A percentile compares a stretch with the other conserved stretches of the same genome.
Conservation (phyloP, 1,140 invertebrate genomes). For the Drosophila biarmipes region DNA sequence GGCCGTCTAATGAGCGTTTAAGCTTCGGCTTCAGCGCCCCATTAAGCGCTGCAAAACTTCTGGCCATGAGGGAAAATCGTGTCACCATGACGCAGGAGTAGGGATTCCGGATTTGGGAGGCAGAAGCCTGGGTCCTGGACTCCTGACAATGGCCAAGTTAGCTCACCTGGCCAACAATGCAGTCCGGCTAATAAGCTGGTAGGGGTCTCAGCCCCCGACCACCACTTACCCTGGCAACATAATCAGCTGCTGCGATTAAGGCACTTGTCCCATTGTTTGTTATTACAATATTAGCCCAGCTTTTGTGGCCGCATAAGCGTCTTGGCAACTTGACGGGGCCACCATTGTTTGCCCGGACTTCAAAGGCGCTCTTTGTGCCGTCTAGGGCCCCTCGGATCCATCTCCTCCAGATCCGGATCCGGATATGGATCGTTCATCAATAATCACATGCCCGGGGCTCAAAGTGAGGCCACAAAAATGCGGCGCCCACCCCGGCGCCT, state of each 20-base stretch:
- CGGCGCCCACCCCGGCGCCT: no score
- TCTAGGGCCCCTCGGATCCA: constrained; percentile 29
- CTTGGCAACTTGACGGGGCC: constrained; percentile 39
- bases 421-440: constrained; percentile 77
- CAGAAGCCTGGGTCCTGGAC: not conserved
- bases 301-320: constrained; percentile 67
- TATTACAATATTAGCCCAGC: constrained; percentile 81
- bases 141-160: not conserved
- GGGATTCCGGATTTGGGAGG: not conserved
- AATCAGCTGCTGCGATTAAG: constrained; percentile 81
- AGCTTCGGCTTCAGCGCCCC: constrained; percentile 55
- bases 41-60: constrained; percentile 23
- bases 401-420: constrained; percentile 24
- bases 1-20: constrained; percentile 79
- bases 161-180: constrained; percentile 23
- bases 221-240: constrained; percentile 72
- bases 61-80: constrained; percentile 20
- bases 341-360: constrained; percentile 57
- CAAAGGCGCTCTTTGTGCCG: constrained; percentile 46
- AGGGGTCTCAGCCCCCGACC: constrained; percentile 26
- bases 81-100: constrained; percentile 11
- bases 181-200: constrained; percentile 30
- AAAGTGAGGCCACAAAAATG: constrained; percentile 75
- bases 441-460: constrained; percentile 76
- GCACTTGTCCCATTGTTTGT: constrained; percentile 80